Conservation (phyloP, 2,888 invertebrate genomes). For the Dolomedes plantarius region DNA sequence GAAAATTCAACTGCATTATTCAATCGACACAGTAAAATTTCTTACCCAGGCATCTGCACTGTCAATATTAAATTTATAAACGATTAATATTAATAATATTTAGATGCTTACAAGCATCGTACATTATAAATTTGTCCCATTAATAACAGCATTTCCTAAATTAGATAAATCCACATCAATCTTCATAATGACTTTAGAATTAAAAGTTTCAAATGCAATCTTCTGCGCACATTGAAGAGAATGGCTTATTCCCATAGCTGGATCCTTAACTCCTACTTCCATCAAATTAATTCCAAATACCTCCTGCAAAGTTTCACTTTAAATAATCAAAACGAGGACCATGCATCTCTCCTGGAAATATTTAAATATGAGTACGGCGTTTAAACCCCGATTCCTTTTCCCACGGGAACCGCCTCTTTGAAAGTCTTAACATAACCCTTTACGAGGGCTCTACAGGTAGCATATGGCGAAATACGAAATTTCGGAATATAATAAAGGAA, state of each 20-base stretch:
- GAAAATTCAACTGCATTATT: no score
- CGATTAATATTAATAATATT: no score
- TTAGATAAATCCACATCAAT: not conserved
- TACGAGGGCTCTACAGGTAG: not conserved
- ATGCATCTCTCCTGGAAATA: not conserved
- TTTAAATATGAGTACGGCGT: not conserved
- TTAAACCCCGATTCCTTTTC: not conserved
- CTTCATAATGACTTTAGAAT: not conserved
- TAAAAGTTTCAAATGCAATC: not conserved
- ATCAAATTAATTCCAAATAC: conserved; percentile 11
- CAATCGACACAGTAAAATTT: no score
- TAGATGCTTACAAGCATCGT: no score
- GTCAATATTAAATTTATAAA: no score
- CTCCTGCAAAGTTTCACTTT: not conserved
- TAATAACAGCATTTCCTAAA: not conserved
- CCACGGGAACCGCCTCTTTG: not conserved
- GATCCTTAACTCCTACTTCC: not conserved
- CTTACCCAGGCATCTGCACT: no score
- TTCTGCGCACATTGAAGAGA: not conserved
- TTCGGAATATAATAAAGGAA: conserved; percentile 6
- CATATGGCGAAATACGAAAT: conserved; percentile 5
- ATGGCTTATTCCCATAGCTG: not conserved
- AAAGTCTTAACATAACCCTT: not conserved
- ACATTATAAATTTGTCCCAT: not conserved
- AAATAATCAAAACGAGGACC: conserved; percentile 5